Conservation (phyloP, 2,797 vertebrate genomes). For the Scolopax bukidnonensis region DNA sequence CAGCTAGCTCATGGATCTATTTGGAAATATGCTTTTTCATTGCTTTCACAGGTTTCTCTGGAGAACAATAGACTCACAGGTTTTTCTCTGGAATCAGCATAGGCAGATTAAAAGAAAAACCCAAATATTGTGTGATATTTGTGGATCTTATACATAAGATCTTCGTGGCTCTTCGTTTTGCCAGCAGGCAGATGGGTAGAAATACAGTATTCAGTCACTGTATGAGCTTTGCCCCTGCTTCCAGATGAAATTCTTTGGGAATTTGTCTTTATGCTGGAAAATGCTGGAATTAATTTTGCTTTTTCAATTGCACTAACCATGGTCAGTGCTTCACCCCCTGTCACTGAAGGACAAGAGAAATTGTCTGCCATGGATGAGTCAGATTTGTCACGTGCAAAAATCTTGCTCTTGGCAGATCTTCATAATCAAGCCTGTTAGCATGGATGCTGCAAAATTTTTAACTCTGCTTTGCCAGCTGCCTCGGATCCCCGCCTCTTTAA, state of each 20-base stretch:
- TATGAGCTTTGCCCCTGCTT: background rate
- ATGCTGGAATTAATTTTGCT: slow-evolving; percentile 40
- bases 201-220: background rate
- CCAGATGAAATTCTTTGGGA: background rate
- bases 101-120: background rate
- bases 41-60: background rate
- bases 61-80: background rate
- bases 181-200: background rate
- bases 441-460: background rate
- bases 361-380: background rate
- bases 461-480: background rate
- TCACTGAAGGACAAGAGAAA: slow-evolving; percentile 9
- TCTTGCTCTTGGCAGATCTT: background rate
- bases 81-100: background rate
- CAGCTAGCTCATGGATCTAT: background rate
- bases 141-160: background rate
- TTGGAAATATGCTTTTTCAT: background rate
- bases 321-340: background rate
- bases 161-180: background rate
- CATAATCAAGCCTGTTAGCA: background rate
- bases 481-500: background rate
- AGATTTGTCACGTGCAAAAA: background rate
- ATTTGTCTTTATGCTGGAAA: background rate
- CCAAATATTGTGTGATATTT: background rate
- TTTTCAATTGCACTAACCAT: background rate